phyloP scores from a whole-genome alignment of 2,888 invertebrate genomes.

The Leptopilina syphax region DNA sequence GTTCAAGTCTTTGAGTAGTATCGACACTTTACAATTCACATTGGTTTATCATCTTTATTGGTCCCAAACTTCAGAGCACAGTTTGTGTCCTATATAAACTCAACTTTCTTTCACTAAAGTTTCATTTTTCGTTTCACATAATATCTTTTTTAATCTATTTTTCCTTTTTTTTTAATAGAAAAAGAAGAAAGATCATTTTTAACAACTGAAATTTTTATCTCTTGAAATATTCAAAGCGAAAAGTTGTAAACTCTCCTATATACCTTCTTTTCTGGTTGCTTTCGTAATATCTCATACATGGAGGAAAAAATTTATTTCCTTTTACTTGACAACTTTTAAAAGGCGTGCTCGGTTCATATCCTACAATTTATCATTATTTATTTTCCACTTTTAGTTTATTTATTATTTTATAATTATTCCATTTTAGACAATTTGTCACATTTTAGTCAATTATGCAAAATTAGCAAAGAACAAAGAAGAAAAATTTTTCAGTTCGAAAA shows the following conservation, averaged over 20 bases:
- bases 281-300: not conserved
- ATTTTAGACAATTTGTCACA: no score
- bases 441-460: no score
- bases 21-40: constrained; percentile 30
- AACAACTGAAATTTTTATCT: not conserved
- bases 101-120: no score
- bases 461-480: no score
- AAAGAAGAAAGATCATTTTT: not conserved
- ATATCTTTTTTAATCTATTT: not conserved
- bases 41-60: constrained; percentile 18
- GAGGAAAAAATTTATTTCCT: not conserved
- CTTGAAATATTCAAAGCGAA: not conserved
- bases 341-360: not conserved
- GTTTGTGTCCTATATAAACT: no score
- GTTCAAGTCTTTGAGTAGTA: constrained; percentile 17
- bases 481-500: no score
- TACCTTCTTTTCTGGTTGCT: not conserved
- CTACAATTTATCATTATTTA: not conserved
- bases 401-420: no score
- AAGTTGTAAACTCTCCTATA: not conserved
- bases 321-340: not conserved
- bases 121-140: not conserved
- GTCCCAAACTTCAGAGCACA: not conserved
- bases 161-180: no score
- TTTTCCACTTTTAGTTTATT: no score